Evolutionary conservation across 2,888 invertebrate genomes (phyloP).

Genomic region (Aspidiotus destructor): DNA sequence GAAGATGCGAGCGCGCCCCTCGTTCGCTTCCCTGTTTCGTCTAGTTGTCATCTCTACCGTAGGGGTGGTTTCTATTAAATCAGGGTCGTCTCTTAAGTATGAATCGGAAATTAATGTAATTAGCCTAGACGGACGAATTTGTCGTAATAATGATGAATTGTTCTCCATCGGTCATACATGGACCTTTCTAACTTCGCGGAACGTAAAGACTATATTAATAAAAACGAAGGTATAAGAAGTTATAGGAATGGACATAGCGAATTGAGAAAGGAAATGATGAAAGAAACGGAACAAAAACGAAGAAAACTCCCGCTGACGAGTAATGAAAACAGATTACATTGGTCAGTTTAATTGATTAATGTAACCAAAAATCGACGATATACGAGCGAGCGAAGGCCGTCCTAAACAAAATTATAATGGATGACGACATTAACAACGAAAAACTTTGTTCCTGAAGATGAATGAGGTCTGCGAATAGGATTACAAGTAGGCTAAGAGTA

Average conservation of each 20-base stretch:
- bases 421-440: slow-evolving; percentile 4
- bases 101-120: too few relatives aligned
- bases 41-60: neutral
- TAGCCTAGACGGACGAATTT: too few relatives aligned
- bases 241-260: neutral
- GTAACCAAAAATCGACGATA: neutral
- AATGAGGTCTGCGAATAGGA: neutral
- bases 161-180: too few relatives aligned
- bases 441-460: slow-evolving; percentile 2
- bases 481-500: too few relatives aligned
- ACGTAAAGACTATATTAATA: too few relatives aligned
- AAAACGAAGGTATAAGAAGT: too few relatives aligned
- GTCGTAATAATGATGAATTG: too few relatives aligned
- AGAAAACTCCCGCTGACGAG: slow-evolving; percentile 1
- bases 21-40: neutral
- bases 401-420: slow-evolving; percentile 2
- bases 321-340: slow-evolving; percentile 15
- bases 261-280: neutral
- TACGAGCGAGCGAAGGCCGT: neutral
- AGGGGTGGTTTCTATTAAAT: neutral
- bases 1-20: too few relatives aligned
- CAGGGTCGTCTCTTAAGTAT: neutral
- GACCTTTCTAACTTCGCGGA: too few relatives aligned
- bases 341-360: slow-evolving; percentile 17
- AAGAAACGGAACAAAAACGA: neutral